Evolutionary conservation across 1,140 invertebrate species (phyloP), one percentile per base, ranked within the genome.

Genomic region (Solen grandis): DNA sequence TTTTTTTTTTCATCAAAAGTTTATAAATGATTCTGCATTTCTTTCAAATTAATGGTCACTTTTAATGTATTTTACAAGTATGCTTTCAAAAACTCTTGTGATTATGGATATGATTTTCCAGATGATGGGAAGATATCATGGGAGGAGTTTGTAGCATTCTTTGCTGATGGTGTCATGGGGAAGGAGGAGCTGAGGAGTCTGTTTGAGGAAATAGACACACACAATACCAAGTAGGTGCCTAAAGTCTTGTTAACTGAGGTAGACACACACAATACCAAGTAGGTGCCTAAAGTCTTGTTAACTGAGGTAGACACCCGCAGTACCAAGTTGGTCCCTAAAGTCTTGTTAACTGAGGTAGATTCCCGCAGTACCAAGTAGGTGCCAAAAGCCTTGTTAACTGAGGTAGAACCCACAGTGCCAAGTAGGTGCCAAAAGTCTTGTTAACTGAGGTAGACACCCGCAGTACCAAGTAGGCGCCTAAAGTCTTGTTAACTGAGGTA

Each of bases 251-350:
- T n/a, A n/a, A n/a, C n/a, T n/a, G 86, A 90, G 38, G 90, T 91
- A 65, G 90, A 91, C 76, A 89, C 90, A 0, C 90, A 91, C 72
- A 90, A 89, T 22, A 89, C 89, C 10, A 86, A 87, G 89, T 89
- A 84, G 78, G 8, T 19, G 19, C 19, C 41, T 46, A 10, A 46
- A 46, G 41, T 46, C 19, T 10, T 46, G n/a, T n/a, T n/a, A n/a
- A n/a, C n/a, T n/a, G 86, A 90, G 38, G 90, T 91, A 65, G 90
- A 91, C 76, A 89, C 90, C 0, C 90, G 90, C 72, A 90, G 89
- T 22, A 89, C 89, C 10, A 86, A 87, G 89, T 89, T 83, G 78
- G 8, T 19, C 8, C 19, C 41, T 46, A 10, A 46, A 46, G 41
- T 46, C 19, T 10, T 46, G n/a, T n/a, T n/a, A n/a, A n/a, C n/a